Evolutionary conservation across 2,888 invertebrate genomes (phyloP).

Genomic region (Hofmannophila pseudospretella): DNA sequence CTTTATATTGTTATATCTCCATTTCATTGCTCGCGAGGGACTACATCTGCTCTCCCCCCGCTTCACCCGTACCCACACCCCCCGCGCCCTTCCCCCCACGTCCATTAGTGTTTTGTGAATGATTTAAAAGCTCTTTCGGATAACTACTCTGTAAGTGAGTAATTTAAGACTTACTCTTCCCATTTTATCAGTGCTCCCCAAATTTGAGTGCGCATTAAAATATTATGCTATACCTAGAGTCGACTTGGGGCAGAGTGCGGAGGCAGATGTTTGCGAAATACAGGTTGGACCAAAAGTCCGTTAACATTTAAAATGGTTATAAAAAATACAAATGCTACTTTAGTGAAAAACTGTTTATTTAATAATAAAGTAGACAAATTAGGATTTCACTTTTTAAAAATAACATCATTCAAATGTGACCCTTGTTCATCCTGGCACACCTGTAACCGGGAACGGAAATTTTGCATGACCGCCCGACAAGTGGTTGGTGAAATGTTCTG

Average conservation of each 20-base stretch:
- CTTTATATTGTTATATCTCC: constrained; percentile 74
- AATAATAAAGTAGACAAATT: no score
- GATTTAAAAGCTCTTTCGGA: constrained; percentile 79
- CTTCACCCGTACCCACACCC: constrained; percentile 20
- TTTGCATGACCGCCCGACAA: no score
- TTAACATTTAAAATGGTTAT: no score
- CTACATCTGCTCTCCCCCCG: constrained; percentile 56
- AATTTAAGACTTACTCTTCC: constrained; percentile 74
- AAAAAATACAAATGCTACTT: no score
- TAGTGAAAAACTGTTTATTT: no score
- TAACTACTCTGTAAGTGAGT: constrained; percentile 78
- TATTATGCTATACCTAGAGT: constrained; percentile 38
- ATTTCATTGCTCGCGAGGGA: constrained; percentile 73
- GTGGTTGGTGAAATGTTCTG: no score
- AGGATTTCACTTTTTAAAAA: no score
- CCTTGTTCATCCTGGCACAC: no score
- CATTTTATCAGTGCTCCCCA: constrained; percentile 76
- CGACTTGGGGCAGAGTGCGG: constrained; percentile 26
- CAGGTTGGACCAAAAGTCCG: no score
- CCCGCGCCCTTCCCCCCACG: constrained; percentile 52
- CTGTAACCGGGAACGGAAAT: no score
- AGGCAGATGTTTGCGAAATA: constrained; percentile 36
- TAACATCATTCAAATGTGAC: no score
- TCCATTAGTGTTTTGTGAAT: constrained; percentile 79
- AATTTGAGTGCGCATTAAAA: constrained; percentile 77